These are phyloP conservation scores for Synergus gifuensis DNA, from an alignment of 2,888 invertebrate species.

Conservation along the genomic window DNA sequence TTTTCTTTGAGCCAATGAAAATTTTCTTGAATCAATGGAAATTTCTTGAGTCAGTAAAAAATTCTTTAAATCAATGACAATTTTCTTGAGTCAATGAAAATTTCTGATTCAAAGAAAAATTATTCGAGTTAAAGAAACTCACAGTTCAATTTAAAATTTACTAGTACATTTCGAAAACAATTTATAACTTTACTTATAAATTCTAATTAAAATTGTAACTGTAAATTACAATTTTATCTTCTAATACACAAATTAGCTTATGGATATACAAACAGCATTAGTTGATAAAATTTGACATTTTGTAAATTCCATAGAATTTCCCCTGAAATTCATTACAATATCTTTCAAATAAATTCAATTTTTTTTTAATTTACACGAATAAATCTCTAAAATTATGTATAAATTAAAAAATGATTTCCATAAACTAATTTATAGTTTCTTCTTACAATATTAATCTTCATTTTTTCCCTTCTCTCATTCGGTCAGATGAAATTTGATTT, in stretches of 20 bases:
- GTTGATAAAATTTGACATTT: neutral
- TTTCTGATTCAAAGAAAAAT: too few relatives aligned
- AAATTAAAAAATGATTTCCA: neutral
- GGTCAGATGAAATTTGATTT: neutral
- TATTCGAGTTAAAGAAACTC: too few relatives aligned
- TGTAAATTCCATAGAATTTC: neutral
- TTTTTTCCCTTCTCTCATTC: neutral
- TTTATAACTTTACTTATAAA: neutral
- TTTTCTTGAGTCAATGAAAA: too few relatives aligned
- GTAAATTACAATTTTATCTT: neutral
- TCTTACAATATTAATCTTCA: neutral
- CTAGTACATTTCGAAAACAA: neutral
- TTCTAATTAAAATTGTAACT: neutral
- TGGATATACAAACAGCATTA: neutral
- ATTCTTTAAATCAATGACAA: too few relatives aligned
- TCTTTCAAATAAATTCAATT: neutral
- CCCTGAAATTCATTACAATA: too few relatives aligned
- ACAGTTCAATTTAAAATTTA: neutral
- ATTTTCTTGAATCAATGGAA: neutral
- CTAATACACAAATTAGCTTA: neutral
- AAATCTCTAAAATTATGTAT: neutral
- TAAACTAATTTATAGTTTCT: neutral
- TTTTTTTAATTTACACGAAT: neutral
- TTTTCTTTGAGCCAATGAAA: neutral
- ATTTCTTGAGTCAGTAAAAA: neutral